Evolutionary conservation across 2,113 vertebrate genomes (phyloP), one percentile per base, ranked within the genome.

Genomic region (Larimichthys polyactis): DNA sequence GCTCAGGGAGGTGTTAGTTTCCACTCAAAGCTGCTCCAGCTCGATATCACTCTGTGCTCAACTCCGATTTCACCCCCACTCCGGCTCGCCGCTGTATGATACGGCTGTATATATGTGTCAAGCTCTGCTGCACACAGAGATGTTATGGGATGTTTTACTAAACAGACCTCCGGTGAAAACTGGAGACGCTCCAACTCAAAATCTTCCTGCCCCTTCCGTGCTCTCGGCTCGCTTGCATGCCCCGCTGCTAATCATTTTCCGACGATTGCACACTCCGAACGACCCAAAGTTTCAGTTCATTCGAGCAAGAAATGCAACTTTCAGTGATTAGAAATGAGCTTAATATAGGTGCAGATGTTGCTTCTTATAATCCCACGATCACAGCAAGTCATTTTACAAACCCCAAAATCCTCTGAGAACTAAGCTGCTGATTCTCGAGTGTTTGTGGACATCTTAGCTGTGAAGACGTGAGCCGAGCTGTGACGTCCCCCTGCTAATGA

Each of bases 381-480:
- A 27, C 14, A 36, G 20, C 2, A 16, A 22, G 29, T n/a, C 52
- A 40, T 10, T n/a, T 70, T 5, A 40, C 11, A 27, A 27, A 27
- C 29, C 14, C 22, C 9, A n/a, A 24, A 63, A 4, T 43, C 54
- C 29, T 14, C 11, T 46, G 54, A 75, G 55, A 66, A 79, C 16
- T 32, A 40, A 58, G 57, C 63, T 52, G 51, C 75, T 69, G 65
- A 58, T 20, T 68, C 54, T 40, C 12, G 7, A 64, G 27, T 55
- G 44, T 78, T 58, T 71, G 60, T 46, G 9, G 29, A 29, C 51
- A 22, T 62, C 27, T 64, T n/a, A 59, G 49, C 24, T 22, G 46
- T 63, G 57, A 76, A 65, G 43, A 71, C 65, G 64, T 9, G 4
- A 74, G 49, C 40, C 22, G 4, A 46, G 44, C 43, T 82, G 74